Evolutionary conservation across 2,797 vertebrate genomes (phyloP).

Genomic region (Nasua narica): DNA sequence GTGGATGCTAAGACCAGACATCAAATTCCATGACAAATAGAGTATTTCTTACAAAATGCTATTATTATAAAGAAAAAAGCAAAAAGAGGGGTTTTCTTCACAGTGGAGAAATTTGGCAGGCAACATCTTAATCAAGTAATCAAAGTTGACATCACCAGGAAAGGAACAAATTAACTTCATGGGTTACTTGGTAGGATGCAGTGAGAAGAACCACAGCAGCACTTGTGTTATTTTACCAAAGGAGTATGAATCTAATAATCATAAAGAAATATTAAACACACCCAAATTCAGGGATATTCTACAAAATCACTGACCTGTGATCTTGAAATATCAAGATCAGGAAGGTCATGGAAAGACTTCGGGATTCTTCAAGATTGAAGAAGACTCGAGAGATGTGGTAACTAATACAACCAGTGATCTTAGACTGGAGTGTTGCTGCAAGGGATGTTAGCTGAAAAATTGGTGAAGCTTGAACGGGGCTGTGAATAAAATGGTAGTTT

Average conservation of each 20-base stretch:
- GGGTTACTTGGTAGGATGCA: no score
- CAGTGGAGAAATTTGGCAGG: not conserved
- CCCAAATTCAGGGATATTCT: not conserved
- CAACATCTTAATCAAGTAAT: not conserved
- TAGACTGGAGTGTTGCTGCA: not conserved
- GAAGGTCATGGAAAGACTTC: not conserved
- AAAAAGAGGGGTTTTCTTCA: not conserved
- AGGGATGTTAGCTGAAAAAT: not conserved
- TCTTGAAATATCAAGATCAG: not conserved
- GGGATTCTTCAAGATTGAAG: not conserved
- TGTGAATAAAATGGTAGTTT: not conserved
- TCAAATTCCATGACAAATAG: not conserved
- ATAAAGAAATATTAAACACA: not conserved
- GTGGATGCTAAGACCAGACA: not conserved
- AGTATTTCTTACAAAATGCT: not conserved
- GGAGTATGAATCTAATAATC: not conserved
- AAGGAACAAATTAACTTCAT: not conserved
- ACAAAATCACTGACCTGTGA: not conserved
- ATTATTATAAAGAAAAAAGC: not conserved
- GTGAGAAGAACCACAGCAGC: not conserved
- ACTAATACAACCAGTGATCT: not conserved
- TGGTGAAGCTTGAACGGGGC: not conserved
- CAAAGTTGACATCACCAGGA: not conserved
- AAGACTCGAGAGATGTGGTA: not conserved
- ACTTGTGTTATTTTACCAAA: not conserved